These are phyloP conservation scores for Malaclemys terrapin DNA, from an alignment of 2,113 vertebrate species.

Conservation along the genomic window DNA sequence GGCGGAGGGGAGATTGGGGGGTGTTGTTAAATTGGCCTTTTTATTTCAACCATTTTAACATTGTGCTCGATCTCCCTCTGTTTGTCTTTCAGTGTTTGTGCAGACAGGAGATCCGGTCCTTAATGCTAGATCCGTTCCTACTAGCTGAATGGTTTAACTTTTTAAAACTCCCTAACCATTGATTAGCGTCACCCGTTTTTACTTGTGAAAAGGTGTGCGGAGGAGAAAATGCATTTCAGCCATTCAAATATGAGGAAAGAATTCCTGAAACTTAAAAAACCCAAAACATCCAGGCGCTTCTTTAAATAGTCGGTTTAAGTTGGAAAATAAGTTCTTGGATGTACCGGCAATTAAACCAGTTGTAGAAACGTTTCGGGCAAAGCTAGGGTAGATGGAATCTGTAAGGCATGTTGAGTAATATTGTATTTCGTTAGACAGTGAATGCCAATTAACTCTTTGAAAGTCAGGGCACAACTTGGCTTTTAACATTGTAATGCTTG, in stretches of 20 bases:
- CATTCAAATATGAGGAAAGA: not conserved
- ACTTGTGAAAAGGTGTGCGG: accelerated
- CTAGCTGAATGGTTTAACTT: not conserved
- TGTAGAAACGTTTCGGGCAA: conserved; percentile 22
- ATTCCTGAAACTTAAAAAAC: not conserved
- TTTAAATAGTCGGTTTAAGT: not conserved
- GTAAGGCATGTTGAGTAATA: conserved; percentile 55
- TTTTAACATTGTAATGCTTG: not conserved
- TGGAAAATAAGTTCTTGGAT: conserved; percentile 35
- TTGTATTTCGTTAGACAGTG: conserved; percentile 64
- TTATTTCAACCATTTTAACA: conserved; percentile 47
- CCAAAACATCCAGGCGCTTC: not conserved
- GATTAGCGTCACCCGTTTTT: not conserved
- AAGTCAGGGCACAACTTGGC: conserved; percentile 45
- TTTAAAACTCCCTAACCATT: not conserved
- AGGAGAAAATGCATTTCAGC: not conserved
- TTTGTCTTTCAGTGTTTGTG: not conserved
- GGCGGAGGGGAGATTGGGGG: not conserved
- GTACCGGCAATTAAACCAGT: conserved; percentile 14
- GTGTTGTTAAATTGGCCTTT: not conserved
- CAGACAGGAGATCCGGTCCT: not conserved
- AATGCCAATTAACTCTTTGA: conserved; percentile 64
- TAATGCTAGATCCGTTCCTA: not conserved
- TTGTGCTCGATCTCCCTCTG: conserved; percentile 1
- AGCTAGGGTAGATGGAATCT: conserved; percentile 30